Conservation (phyloP, 2,888 invertebrate genomes). For the Helleia helle region DNA sequence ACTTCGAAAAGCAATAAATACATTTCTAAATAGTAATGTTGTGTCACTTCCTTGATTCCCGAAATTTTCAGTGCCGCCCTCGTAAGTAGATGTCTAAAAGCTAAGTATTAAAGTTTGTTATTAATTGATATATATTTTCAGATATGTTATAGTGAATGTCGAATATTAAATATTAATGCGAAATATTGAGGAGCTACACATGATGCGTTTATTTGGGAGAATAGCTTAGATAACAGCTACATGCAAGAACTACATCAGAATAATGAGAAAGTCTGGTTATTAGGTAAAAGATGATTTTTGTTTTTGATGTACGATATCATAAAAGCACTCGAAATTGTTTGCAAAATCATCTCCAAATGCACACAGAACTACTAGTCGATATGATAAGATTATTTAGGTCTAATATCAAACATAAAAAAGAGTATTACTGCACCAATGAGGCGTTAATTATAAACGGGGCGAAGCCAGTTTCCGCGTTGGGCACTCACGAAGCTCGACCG, state of each 20-base stretch:
- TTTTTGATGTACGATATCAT: background rate
- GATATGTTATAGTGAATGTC: background rate
- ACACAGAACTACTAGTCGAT: background rate
- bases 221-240: slow-evolving; percentile 6
- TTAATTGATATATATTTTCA: slow-evolving; percentile 1
- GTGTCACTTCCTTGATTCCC: too few relatives aligned
- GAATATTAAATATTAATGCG: slow-evolving; percentile 2
- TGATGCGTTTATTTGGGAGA: slow-evolving; percentile 9
- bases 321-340: background rate
- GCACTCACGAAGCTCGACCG: too few relatives aligned
- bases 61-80: too few relatives aligned
- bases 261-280: slow-evolving; percentile 13
- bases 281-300: slow-evolving; percentile 11
- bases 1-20: too few relatives aligned
- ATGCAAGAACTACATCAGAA: too few relatives aligned
- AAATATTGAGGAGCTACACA: slow-evolving; percentile 10
- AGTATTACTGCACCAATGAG: too few relatives aligned
- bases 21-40: too few relatives aligned
- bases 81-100: background rate
- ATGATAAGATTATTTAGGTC: background rate
- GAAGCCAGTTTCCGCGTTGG: too few relatives aligned
- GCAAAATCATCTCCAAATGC: background rate
- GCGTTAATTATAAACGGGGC: too few relatives aligned
- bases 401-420: too few relatives aligned
- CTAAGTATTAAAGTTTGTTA: background rate